Evolutionary conservation across 2,113 vertebrate species (phyloP).

Genomic region (Tauraco erythrolophus): DNA sequence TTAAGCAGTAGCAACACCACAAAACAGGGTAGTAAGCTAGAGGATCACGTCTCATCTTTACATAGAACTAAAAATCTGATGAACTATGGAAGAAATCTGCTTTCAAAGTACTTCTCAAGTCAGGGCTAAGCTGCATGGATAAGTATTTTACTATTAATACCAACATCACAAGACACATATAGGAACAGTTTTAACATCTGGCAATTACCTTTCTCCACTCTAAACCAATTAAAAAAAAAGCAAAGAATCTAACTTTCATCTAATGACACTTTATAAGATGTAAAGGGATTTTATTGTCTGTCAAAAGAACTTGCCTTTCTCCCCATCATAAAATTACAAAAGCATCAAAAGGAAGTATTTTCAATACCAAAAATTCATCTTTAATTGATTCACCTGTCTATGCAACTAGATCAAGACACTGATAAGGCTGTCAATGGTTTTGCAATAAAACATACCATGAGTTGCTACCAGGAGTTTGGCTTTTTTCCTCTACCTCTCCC

Average conservation of each 20-base stretch:
- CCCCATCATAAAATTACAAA: background rate
- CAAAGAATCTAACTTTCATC: background rate
- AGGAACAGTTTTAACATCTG: background rate
- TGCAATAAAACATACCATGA: background rate
- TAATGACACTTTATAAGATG: fast-evolving
- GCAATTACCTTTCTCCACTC: background rate
- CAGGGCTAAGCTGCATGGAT: background rate
- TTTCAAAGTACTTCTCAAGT: background rate
- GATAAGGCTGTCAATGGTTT: background rate
- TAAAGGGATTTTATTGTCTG: background rate
- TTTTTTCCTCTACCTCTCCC: background rate
- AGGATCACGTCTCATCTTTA: background rate
- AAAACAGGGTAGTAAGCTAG: background rate
- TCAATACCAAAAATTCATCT: background rate
- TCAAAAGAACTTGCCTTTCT: background rate
- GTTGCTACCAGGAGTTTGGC: background rate
- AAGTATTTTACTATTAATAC: background rate
- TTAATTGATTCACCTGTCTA: background rate
- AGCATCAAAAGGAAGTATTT: background rate
- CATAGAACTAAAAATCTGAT: background rate
- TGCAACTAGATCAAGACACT: background rate
- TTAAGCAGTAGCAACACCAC: background rate
- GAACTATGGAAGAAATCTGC: background rate
- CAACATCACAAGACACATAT: background rate
- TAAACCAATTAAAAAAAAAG: background rate